Base-by-base conservation (phyloP, 2,113 vertebrate genomes). In the Theristicus caerulescens region DNA sequence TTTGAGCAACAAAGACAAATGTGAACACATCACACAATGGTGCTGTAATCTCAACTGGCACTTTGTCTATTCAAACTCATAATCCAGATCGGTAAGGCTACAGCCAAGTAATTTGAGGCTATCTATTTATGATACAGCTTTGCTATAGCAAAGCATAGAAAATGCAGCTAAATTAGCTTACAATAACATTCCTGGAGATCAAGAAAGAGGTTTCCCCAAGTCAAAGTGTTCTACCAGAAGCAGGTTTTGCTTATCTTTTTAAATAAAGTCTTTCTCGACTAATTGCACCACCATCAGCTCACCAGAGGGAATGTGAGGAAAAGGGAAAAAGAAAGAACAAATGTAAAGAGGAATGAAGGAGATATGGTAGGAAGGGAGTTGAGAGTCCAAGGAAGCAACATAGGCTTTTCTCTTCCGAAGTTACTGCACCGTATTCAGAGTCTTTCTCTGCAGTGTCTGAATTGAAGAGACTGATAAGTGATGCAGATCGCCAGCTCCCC, bases 1-100 rank as follows among this genome's bases (percentile, higher is more conserved):
- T 96, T 90, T 95, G 84, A 95, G 78, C 46, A 85, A 85, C 62
- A 92, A 76, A 90, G 71, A 47, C 42, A 65, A 82, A 77, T 55
- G 46, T 88, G 78, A 93, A 40, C 21, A 40, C 17, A 64, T 83
- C 85, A 55, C 55, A 83, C 67, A 85, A 62, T 21, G 58, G 42
- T 58, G 46, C 47, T 93, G 26, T 80, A 90, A 78, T 77, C 21
- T 31, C 74, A 70, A 7, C 31, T 55, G 58, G n/a, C 69, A 24
- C 55, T 91, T 94, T 77, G 36, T 82, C 62, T 80, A 69, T 88
- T 93, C 81, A 70, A 47, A 73, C 84, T 83, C 71, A 49, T 90
- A 83, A 90, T 70, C 70, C n/a, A 71, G n/a, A 73, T 65, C 64
- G 64, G n/a, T 62, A 81, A 82, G 65, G 34, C 73, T 76, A 51